Evolutionary conservation across 2,113 vertebrate genomes (phyloP).

Genomic region (Tragelaphus imberbis): DNA sequence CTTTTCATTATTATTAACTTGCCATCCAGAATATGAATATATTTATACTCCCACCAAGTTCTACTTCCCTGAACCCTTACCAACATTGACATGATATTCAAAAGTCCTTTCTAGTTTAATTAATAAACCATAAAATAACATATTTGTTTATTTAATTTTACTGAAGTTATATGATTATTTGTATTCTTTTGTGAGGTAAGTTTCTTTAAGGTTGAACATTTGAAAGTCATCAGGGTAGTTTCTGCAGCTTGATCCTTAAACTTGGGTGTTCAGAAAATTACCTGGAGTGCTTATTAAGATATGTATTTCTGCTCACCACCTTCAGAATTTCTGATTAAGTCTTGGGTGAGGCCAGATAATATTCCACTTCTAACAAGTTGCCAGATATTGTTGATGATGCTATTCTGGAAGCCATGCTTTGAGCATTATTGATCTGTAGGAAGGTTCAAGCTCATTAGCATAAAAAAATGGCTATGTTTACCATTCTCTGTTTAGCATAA

Average conservation of each 20-base stretch:
- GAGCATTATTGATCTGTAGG: not conserved
- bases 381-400: not conserved
- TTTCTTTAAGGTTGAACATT: not conserved
- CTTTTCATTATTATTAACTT: not conserved
- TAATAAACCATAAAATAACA: not conserved
- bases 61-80: not conserved
- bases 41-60: not conserved
- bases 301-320: not conserved
- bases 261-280: not conserved
- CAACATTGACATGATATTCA: not conserved
- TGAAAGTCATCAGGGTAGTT: not conserved
- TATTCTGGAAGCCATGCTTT: not conserved
- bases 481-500: not conserved
- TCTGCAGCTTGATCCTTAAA: not conserved
- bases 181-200: not conserved
- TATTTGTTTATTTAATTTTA: conserved; percentile 6
- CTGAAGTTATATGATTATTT: not conserved
- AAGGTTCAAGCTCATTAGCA: not conserved
- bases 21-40: not conserved
- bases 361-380: not conserved
- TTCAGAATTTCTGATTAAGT: not conserved
- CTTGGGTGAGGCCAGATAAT: not conserved
- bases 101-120: not conserved
- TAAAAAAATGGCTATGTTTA: not conserved
- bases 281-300: not conserved